These are phyloP conservation scores for Pocota personata DNA, from an alignment of 2,888 invertebrate species.

Conservation along the genomic window DNA sequence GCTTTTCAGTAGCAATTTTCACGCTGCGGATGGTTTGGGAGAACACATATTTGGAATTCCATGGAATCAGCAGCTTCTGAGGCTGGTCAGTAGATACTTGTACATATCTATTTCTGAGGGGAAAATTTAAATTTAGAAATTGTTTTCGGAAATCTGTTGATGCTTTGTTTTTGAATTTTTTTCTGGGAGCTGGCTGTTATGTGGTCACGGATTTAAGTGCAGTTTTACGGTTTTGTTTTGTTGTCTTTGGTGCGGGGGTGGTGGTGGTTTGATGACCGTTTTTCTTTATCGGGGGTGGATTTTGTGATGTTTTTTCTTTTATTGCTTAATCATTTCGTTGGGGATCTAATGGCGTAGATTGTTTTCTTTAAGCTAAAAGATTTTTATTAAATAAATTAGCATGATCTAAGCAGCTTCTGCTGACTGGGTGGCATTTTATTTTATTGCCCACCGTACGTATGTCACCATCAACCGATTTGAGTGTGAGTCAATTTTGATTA, in stretches of 20 bases:
- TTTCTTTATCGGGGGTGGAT: not conserved
- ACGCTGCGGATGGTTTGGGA: not conserved
- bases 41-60: not conserved
- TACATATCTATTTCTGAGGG: not conserved
- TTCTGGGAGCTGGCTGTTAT: slow-evolving; percentile 13
- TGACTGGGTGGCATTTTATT: slow-evolving; percentile 10
- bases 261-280: not conserved
- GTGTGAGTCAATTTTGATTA: slow-evolving; percentile 48
- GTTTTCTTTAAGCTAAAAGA: not conserved
- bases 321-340: not conserved
- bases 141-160: not conserved
- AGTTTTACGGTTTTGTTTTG: slow-evolving; percentile 52
- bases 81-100: not conserved
- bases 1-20: no score
- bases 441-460: slow-evolving; percentile 5
- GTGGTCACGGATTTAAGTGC: slow-evolving; percentile 48
- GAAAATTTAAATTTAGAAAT: slow-evolving; percentile 11
- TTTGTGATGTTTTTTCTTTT: not conserved
- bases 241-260: slow-evolving; percentile 5
- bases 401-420: slow-evolving; percentile 40
- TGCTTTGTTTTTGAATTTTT: not conserved
- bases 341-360: not conserved
- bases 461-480: not conserved
- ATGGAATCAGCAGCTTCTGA: not conserved
- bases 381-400: slow-evolving; percentile 18